Conservation (phyloP, 1,140 invertebrate species). For the Plectus sambesii region DNA sequence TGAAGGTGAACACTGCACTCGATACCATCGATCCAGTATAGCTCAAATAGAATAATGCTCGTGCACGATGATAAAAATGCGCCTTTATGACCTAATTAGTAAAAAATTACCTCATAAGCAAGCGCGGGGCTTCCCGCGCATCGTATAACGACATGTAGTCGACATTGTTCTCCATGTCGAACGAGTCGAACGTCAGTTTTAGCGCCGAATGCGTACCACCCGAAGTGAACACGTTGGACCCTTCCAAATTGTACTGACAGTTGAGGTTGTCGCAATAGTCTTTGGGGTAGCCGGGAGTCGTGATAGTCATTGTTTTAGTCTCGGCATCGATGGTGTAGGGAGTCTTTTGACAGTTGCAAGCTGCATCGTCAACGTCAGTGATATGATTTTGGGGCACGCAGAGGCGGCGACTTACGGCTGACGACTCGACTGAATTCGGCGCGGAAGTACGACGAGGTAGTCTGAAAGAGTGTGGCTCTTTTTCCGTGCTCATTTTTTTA, state of each 20-base stretch:
- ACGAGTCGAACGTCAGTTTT: constrained; percentile 2
- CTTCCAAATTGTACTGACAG: neutral
- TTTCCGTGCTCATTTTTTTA: too few relatives aligned
- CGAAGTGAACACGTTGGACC: neutral
- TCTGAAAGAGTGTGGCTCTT: too few relatives aligned
- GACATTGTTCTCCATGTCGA: neutral
- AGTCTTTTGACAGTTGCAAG: too few relatives aligned
- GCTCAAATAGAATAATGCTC: constrained; percentile 3
- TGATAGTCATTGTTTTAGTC: neutral
- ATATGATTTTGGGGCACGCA: too few relatives aligned
- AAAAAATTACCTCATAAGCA: neutral
- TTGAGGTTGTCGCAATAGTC: constrained; percentile 5
- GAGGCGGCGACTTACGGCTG: too few relatives aligned
- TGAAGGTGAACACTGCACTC: too few relatives aligned
- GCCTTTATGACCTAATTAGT: neutral
- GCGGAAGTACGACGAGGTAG: too few relatives aligned
- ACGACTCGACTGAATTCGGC: too few relatives aligned
- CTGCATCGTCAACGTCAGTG: too few relatives aligned
- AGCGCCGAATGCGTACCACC: too few relatives aligned
- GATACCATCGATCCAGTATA: too few relatives aligned
- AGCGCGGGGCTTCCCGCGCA: neutral
- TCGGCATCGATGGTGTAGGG: too few relatives aligned
- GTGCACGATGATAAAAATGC: neutral
- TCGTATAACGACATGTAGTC: constrained; percentile 2
- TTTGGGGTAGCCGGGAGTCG: constrained; percentile 1